Evolutionary conservation across 2,888 invertebrate genomes (phyloP), one percentile per base, ranked within the genome.

Genomic region (Marronus borbonicus): DNA sequence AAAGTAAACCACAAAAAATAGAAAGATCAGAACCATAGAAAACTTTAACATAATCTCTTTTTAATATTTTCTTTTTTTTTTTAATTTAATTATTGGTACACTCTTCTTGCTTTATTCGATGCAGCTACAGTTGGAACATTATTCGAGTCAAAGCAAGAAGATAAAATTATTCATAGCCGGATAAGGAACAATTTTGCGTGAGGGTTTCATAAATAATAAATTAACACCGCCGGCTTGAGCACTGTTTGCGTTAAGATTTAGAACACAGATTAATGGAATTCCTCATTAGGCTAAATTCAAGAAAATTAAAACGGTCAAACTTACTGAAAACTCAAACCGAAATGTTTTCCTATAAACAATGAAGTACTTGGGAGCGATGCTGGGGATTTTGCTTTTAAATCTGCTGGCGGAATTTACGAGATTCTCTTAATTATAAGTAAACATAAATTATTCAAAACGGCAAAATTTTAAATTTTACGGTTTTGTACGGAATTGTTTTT

Each of bases 391-490:
- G n/a, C 8, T 58, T 20, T 58, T 17, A 5, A 4, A 20, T 49
- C 64, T 64, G 64, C 44, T 66, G 0, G 49, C 10, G 20, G 44
- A 66, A 44, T 10, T 3, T 0, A 44, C 24, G 65, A 24, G 66
- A 49, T 44, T 66, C 49, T 10, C 39, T n/a, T 12, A 44, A 44
- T 44, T 12, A 28, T 28, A 62, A 44, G 44, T 24, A 66, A 17
- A 44, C 20, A 72, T 72, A 72, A 58, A 72, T 58, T 72, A 58
- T 72, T 72, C 58, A 58, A 70, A 72, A 39, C 58, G 39, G 58
- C 44, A 39, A 24, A 58, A 72, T 72, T 72, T 44, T 36, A 36
- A 36, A 36, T 4, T 36, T 2, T 36, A 36, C 3, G 31, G n/a
- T n/a, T n/a, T n/a, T n/a, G n/a, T n/a, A n/a, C 5, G 31, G 31